Conservation (phyloP, 2,113 vertebrate species). For the Podarcis muralis region DNA sequence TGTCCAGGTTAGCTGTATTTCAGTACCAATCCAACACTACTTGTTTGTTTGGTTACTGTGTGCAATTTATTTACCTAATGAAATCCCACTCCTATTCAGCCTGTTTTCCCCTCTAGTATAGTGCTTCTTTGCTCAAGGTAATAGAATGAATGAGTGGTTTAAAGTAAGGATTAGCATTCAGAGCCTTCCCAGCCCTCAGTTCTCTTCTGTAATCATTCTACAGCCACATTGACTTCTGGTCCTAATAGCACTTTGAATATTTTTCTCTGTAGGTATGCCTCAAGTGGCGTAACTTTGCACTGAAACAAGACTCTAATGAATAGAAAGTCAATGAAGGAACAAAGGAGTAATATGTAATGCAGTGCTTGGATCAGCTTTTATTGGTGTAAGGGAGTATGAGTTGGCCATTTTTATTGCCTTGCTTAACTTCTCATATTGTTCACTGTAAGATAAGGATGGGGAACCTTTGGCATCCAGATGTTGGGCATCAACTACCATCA, state of each 20-base stretch:
- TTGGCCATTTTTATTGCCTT: not conserved
- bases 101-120: not conserved
- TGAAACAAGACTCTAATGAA: not conserved
- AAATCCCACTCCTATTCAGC: not conserved
- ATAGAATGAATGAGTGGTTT: not conserved
- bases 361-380: not conserved
- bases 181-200: not conserved
- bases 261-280: not conserved
- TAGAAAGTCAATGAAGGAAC: not conserved
- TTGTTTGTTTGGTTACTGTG: conserved; percentile 6
- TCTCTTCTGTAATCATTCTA: not conserved
- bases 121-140: conserved; percentile 4
- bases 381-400: not conserved
- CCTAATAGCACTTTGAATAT: not conserved
- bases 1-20: conserved; percentile 1
- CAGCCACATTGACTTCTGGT: not conserved
- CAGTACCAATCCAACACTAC: not conserved
- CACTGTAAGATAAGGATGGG: not conserved
- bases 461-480: too few species aligned
- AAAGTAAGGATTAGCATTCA: conserved; percentile 5
- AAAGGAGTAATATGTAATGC: not conserved
- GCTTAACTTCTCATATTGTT: not conserved
- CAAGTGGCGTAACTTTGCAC: not conserved
- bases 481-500: too few species aligned
- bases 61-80: conserved; percentile 7